phyloP scores from a whole-genome alignment of 2,113 vertebrate species.

The Cettia cetti region DNA sequence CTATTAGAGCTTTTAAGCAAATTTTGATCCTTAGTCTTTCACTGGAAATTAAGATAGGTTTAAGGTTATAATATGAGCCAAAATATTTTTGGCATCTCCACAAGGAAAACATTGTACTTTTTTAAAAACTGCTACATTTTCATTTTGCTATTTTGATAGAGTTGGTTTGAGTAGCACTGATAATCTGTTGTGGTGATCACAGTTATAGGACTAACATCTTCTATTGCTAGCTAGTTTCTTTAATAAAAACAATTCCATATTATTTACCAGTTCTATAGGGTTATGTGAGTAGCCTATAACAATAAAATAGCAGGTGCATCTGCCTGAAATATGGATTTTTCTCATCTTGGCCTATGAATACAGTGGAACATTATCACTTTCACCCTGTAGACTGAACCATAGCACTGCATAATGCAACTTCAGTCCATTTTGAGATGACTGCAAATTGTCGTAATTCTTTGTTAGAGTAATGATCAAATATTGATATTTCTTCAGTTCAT shows the following conservation, averaged over 20 bases:
- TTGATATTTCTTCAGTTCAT: slow-evolving; percentile 75
- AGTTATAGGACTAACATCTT: neutral
- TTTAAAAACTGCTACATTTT: neutral
- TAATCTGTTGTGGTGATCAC: neutral
- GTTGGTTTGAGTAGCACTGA: neutral
- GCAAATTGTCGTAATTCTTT: slow-evolving; percentile 74
- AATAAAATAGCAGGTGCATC: slow-evolving; percentile 56
- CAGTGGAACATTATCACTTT: slow-evolving; percentile 50
- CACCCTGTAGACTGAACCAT: slow-evolving; percentile 52
- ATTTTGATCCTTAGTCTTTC: neutral
- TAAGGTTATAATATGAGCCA: neutral
- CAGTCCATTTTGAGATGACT: slow-evolving; percentile 70
- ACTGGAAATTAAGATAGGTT: neutral
- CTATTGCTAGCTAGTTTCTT: slow-evolving; percentile 12
- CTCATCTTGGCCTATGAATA: slow-evolving; percentile 64
- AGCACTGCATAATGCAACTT: slow-evolving; percentile 58
- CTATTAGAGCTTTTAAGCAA: neutral
- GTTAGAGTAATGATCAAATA: slow-evolving; percentile 77
- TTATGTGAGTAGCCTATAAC: slow-evolving; percentile 27
- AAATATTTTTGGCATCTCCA: neutral
- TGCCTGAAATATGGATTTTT: slow-evolving; percentile 66
- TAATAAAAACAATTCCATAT: slow-evolving; percentile 33
- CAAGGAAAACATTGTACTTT: neutral
- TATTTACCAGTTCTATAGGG: slow-evolving; percentile 22
- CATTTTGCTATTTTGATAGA: neutral